Evolutionary conservation across 2,797 vertebrate genomes (phyloP).

Genomic region (Euthynnus affinis): DNA sequence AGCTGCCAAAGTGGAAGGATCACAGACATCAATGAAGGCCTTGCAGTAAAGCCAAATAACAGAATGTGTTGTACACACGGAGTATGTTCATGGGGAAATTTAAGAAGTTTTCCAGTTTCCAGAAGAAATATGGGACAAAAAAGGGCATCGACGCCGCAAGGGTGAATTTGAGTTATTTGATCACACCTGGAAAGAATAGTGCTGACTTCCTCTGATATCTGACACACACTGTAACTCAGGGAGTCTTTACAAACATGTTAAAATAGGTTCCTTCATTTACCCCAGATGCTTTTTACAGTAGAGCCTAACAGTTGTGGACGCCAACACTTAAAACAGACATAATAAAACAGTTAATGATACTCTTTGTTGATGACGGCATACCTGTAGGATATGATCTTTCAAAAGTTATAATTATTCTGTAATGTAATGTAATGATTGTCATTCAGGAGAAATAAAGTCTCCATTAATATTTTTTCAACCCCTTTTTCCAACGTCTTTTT

Average conservation of each 20-base stretch:
- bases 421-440: conserved; percentile 2
- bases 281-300: neutral
- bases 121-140: conserved; percentile 14
- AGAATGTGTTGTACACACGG: conserved; percentile 19
- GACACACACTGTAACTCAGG: neutral
- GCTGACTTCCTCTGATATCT: neutral
- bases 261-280: neutral
- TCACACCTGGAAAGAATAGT: neutral
- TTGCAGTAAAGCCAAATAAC: conserved; percentile 13
- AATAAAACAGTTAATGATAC: neutral
- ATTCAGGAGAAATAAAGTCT: conserved; percentile 8
- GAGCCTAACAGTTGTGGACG: neutral
- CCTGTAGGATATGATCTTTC: conserved; percentile 2
- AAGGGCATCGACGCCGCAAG: neutral
- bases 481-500: conserved; percentile 16
- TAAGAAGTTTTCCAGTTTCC: conserved; percentile 25
- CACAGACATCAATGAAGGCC: conserved; percentile 7
- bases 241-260: neutral
- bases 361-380: neutral
- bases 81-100: neutral
- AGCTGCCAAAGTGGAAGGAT: conserved; percentile 25
- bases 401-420: neutral
- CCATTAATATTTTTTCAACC: conserved; percentile 21
- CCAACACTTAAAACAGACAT: neutral
- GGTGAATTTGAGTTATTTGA: neutral